Evolutionary conservation across 2,888 invertebrate genomes (phyloP), one percentile per base, ranked within the genome.

Genomic region (Baronia brevicornis): DNA sequence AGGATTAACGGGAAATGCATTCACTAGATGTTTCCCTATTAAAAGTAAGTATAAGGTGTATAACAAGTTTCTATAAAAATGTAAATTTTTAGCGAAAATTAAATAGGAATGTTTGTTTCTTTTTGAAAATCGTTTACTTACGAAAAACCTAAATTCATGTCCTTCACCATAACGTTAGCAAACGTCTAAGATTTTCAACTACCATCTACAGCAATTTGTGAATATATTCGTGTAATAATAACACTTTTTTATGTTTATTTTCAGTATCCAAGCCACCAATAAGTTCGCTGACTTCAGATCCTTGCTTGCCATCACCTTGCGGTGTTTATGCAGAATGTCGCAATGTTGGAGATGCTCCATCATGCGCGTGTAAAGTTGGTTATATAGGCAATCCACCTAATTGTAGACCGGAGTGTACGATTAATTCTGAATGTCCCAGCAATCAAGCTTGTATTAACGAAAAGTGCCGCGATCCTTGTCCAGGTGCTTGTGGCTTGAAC

Each of bases 1-100:
- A 36, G 87, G 89, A 19, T 88, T 88, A 47, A 89, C 89, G 2
- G 94, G 94, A 38, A 91, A 92, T 86, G 92, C 93, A 11, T 92
- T 92, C 54, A 85, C 89, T n/a, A 86, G 87, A 55, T 92, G 92
- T 48, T 88, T 88, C 44, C 87, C 87, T 10, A 86, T 88, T 17
- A 82, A 68, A 61, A 60, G 84, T 82, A 56, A 64, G 65, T 47
- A 13, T 30, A 21, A 22, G n/a, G n/a, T n/a, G n/a, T n/a, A 30
- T 23, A 23, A 27, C 32, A 14, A 32, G 4, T 21, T 31, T 5
- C 4, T 8, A 27, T 15, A 10, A 17, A 23, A 22, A 24, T 12
- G 4, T 18, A 13, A 12, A 5, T 19, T 24, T 14, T 20, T 31
- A 19, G n/a, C n/a, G n/a, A n/a, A n/a, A n/a, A n/a, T n/a, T n/a